Evolutionary conservation across 2,888 invertebrate species (phyloP), one percentile per base, ranked within the genome.

Genomic region (Nysson spinosus): DNA sequence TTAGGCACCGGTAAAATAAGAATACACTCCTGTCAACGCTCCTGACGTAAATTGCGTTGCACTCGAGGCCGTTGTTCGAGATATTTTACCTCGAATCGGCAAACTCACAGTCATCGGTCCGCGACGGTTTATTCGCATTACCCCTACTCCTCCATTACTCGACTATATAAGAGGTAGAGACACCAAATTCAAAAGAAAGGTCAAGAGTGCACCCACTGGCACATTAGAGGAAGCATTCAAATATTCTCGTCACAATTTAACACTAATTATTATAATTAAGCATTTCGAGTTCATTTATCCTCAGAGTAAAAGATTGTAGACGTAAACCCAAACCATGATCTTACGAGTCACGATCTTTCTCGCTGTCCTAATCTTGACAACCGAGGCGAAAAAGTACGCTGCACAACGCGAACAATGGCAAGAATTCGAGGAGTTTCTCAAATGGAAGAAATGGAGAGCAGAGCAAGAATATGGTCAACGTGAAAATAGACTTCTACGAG

Each of bases 351-450:
- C 43, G 30, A 17, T 52, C 4, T 17, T 71, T 2, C 3, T 66
- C 17, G 54, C 54, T 34, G 14, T 75, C 0, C 37, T 54, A 32
- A 19, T 65, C 6, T 7, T 72, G 2, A 24, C 61, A 30, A 43
- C 64, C 39, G 57, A 69, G 9, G 68, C 71, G 5, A 60, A 43
- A 7, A 68, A 63, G 5, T 51, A 63, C 42, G 6, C 51, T 2
- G 55, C 54, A 44, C 47, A 61, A 4, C 28, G 30, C 4, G 44
- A 51, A 26, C 63, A 72, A 14, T 74, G 75, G 78, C 35, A 69
- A 24, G 70, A 77, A 44, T 77, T 78, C 35, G 58, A 73, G 14
- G 75, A 77, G 9, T 77, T 58, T 43, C 19, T 57, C n/a, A 46
- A 67, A 17, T 73, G 75, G 73, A 72, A 65, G 19, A 63, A 52